Conservation (phyloP, 2,888 invertebrate genomes). For the Drosophila mulleri region DNA sequence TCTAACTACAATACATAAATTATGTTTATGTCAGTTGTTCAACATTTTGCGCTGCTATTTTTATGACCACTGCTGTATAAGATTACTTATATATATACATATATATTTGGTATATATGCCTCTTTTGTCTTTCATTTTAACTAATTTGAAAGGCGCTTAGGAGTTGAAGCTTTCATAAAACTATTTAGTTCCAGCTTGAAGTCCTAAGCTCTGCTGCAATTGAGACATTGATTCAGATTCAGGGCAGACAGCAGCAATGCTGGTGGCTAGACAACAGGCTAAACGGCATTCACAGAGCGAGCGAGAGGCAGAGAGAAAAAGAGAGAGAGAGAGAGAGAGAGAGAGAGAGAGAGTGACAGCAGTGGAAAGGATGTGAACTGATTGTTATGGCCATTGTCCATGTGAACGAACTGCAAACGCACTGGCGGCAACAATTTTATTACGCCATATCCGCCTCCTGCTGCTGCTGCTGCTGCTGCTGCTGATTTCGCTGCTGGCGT, state of each 20-base stretch:
- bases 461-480: neutral
- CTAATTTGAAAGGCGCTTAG: neutral
- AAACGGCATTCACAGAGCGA: neutral
- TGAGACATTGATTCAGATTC: slow-evolving; percentile 6
- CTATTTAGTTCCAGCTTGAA: neutral
- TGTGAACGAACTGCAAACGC: slow-evolving; percentile 27
- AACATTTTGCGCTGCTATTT: neutral
- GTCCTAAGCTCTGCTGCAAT: neutral
- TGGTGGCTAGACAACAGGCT: slow-evolving; percentile 12
- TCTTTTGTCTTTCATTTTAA: neutral
- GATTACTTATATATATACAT: no score
- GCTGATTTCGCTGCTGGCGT: neutral
- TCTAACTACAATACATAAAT: no score
- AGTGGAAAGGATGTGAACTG: slow-evolving; percentile 26
- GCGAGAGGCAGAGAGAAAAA: neutral
- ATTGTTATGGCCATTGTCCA: slow-evolving; percentile 25
- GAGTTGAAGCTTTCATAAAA: no score
- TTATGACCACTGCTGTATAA: no score
- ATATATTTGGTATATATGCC: neutral
- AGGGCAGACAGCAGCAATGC: slow-evolving; percentile 10
- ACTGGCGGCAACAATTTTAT: slow-evolving; percentile 35
- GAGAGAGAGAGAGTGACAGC: neutral
- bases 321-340: neutral
- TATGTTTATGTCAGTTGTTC: no score
- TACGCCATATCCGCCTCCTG: slow-evolving; percentile 18